Percentiles rank a stretch among this genome's conserved stretches.
Conservation (phyloP, 1,140 invertebrate species). For the Neotoxoptera formosana region DNA sequence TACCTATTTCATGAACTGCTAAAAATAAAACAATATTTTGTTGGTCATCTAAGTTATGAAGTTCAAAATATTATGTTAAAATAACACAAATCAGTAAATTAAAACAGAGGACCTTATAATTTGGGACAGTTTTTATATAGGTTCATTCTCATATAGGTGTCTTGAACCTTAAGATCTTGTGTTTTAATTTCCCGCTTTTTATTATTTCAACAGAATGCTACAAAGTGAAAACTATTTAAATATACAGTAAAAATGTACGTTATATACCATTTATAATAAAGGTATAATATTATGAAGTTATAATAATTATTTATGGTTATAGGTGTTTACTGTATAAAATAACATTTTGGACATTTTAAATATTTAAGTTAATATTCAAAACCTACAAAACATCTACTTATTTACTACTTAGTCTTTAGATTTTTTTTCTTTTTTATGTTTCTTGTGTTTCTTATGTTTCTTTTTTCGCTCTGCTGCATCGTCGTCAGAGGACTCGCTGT, state of each 20-base stretch:
- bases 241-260: neutral
- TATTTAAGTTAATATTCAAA: conserved; percentile 10
- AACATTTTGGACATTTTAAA: neutral
- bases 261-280: neutral
- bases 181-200: neutral
- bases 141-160: too few relatives aligned
- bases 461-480: conserved; percentile 60
- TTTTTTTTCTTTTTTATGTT: conserved; percentile 64
- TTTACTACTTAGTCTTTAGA: conserved; percentile 57
- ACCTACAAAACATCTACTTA: neutral
- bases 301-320: neutral
- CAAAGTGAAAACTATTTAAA: too few relatives aligned
- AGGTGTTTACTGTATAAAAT: neutral
- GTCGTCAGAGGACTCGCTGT: conserved; percentile 61
- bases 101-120: neutral
- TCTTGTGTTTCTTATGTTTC: conserved; percentile 64
- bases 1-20: neutral
- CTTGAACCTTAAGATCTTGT: neutral
- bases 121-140: neutral
- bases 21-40: neutral
- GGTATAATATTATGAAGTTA: too few relatives aligned
- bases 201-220: neutral
- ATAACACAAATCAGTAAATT: neutral
- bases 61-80: too few relatives aligned
- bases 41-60: too few relatives aligned